A percentile compares a stretch with the other conserved stretches of the same genome.
These are phyloP conservation scores for Erethizon dorsatum DNA, from an alignment of 2,797 vertebrate genomes.

Conservation along the genomic window DNA sequence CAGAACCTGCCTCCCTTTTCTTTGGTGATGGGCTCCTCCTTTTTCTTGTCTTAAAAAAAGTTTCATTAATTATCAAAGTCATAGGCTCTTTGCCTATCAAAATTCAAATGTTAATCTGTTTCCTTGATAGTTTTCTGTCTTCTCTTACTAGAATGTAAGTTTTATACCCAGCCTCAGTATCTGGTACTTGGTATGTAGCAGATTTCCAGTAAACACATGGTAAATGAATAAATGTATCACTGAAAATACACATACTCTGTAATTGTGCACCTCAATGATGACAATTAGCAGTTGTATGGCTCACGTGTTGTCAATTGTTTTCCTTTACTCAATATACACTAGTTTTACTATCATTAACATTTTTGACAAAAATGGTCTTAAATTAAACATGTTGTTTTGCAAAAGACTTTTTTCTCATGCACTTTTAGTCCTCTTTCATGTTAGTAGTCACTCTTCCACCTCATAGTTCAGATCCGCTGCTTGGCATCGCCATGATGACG, in stretches of 20 bases:
- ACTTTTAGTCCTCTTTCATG: not conserved
- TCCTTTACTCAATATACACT: not conserved
- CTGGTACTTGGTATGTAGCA: not conserved
- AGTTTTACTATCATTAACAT: not conserved
- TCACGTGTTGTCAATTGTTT: no score
- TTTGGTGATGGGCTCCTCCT: not conserved
- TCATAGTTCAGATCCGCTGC: not conserved
- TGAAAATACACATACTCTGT: not conserved
- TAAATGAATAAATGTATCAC: not conserved
- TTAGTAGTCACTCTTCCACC: not conserved
- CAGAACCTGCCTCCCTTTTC: not conserved
- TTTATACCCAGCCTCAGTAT: not conserved
- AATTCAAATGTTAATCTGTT: conserved; percentile 15
- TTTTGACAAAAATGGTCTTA: conserved; percentile 1
- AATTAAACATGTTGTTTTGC: not conserved
- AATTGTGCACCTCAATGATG: not conserved
- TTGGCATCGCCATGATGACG: not conserved
- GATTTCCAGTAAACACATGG: not conserved
- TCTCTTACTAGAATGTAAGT: not conserved
- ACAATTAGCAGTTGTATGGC: not conserved
- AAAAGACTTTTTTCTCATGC: not conserved
- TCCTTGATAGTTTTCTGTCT: not conserved
- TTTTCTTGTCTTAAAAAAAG: not conserved
- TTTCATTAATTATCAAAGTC: not conserved
- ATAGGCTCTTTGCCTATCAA: not conserved